Evolutionary conservation across 2,888 invertebrate genomes (phyloP), one percentile per base, ranked within the genome.

Genomic region (Mantis religiosa): DNA sequence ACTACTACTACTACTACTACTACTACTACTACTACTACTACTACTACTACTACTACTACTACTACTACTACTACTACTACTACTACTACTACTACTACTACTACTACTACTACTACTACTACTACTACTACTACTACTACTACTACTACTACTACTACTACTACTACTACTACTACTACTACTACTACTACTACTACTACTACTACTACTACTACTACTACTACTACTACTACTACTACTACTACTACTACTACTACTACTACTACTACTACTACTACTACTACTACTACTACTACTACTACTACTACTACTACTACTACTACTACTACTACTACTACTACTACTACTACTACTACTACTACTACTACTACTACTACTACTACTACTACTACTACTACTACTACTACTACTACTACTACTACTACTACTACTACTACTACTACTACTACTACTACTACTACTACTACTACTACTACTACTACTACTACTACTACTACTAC

Each of bases 1-100:
- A 84, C 84, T 84, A 84, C 84, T 84, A 84, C 84, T 84, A 84
- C 84, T 84, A 84, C 84, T 84, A 84, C n/a, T 84, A 84, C 84
- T 84, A 84, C 84, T 84, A 84, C 84, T 84, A 84, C 84, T 84
- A 84, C n/a, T 84, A 84, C 84, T 84, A 84, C 84, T 84, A 84
- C 84, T 84, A 84, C n/a, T 84, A 84, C 84, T 84, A 84, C 84
- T 84, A 84, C 84, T 84, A 84, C n/a, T 84, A 84, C 84, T 28
- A 84, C 84, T 84, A 84, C 84, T 84, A 84, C 84, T 84, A 84
- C n/a, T 84, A 84, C 84, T 84, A 84, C 84, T 84, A 84, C 84
- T 84, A 84, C 84, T 84, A 84, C 84, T 84, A 84, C 84, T 84
- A 84, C n/a, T 84, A 84, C 84, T 84, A 84, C n/a, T 84, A 84